phyloP scores from a whole-genome alignment of 2,113 vertebrate genomes.

The Catharus minimus region DNA sequence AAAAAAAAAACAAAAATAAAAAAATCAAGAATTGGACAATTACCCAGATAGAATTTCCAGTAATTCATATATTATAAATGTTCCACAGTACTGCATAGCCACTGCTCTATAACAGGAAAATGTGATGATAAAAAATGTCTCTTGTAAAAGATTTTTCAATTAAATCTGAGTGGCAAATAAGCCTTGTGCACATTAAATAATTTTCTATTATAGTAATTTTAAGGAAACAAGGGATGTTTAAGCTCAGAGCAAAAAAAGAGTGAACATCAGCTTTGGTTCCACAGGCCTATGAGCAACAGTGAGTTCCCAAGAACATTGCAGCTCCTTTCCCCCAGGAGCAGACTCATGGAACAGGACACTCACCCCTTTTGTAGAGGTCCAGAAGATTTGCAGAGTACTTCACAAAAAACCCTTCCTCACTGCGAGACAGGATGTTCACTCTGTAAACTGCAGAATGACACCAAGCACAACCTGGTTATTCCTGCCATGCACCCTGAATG shows the following conservation, averaged over 20 bases:
- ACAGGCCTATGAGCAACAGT: background rate
- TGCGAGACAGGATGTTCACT: slow-evolving; percentile 75
- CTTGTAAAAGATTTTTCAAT: background rate
- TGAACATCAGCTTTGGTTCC: background rate
- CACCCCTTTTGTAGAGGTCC: slow-evolving; percentile 83
- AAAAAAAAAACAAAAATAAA: background rate
- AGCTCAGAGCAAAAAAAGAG: background rate
- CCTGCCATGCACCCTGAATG: background rate
- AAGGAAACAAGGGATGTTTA: background rate
- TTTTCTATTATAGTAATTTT: background rate
- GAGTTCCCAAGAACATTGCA: background rate
- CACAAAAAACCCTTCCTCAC: slow-evolving; percentile 83
- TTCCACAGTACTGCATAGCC: background rate
- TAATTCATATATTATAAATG: background rate
- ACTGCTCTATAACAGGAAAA: background rate
- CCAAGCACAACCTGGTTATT: background rate
- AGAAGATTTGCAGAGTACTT: slow-evolving; percentile 79
- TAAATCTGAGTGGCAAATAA: background rate
- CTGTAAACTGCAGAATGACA: slow-evolving; percentile 77
- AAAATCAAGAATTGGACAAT: background rate
- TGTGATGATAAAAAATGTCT: background rate
- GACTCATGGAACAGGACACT: background rate
- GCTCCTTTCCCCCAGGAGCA: background rate
- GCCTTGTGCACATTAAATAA: background rate
- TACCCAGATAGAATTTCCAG: background rate